Evolutionary conservation across 30 jellyfish, hydroid and myxozoan genomes (phyloP).

Genomic region (Sanderia malayensis): DNA sequence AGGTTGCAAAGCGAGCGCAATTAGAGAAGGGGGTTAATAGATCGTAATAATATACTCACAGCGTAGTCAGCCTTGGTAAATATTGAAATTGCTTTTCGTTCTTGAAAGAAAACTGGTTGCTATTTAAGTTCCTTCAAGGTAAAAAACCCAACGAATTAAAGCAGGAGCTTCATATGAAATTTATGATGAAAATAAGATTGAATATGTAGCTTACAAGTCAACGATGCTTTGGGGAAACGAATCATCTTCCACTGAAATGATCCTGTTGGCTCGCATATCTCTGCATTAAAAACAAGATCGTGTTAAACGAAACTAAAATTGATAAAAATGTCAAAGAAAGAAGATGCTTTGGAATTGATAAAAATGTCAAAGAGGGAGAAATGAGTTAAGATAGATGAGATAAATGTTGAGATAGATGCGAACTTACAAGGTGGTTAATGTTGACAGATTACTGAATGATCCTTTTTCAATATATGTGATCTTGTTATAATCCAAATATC

Average conservation of each 20-base stretch:
- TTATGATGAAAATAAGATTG: not conserved
- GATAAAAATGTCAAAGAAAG: not conserved
- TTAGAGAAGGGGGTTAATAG: too few species aligned
- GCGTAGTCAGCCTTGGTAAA: slow-evolving; percentile 10
- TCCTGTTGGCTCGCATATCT: slow-evolving; percentile 41
- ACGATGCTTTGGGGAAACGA: slow-evolving; percentile 59
- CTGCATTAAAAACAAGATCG: slow-evolving; percentile 20
- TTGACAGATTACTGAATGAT: slow-evolving; percentile 57
- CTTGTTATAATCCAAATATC: slow-evolving; percentile 50
- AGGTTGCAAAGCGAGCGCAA: too few species aligned
- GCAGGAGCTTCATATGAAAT: too few species aligned
- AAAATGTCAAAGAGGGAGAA: not conserved
- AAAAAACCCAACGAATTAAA: not conserved
- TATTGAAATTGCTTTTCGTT: slow-evolving; percentile 57
- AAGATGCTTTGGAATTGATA: not conserved
- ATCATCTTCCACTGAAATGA: slow-evolving; percentile 82
- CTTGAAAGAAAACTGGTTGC: slow-evolving; percentile 63
- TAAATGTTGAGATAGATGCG: not conserved
- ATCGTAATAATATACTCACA: too few species aligned
- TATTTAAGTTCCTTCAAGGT: slow-evolving; percentile 39
- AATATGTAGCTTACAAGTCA: slow-evolving; percentile 61
- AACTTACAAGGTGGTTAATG: slow-evolving; percentile 63
- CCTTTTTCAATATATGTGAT: slow-evolving; percentile 71
- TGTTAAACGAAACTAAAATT: too few species aligned
- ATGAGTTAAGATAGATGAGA: too few species aligned